Base-by-base conservation (phyloP, 1,140 invertebrate species). In the Drosophila azteca region DNA sequence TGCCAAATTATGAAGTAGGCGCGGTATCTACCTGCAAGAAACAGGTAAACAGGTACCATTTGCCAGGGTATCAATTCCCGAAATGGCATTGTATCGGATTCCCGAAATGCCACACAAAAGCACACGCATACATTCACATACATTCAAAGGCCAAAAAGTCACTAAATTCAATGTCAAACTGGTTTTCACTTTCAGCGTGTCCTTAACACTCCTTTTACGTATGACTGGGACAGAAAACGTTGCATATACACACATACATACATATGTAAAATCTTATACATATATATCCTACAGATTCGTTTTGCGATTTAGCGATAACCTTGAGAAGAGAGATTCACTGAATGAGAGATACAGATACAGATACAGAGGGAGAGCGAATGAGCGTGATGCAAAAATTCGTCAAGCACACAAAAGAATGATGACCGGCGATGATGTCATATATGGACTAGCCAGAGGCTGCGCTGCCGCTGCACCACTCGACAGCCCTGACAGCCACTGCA, bases 131-230 rank as follows among this genome's bases (percentile, higher is more conserved):
- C 29, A 59, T 17, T 20, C 31, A 68, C 41, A 24, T 35, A n/a
- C n/a, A 66, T 39, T 31, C 17, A 67, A 31, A 52, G 29, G 43
- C 22, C 53, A 68, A 55, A 66, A 83, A 63, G 50, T 77, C 74
- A 59, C 31, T 59, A 64, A 78, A 54, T 77, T 83, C 79, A 83
- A 82, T 83, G 79, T 75, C 80, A 84, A 84, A 83, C 79, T 44
- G 79, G 79, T 84, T 83, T 82, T 83, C 79, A 83, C 80, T 83
- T 83, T 83, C 53, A 61, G 41, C 61, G 75, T 79, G 81, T 84
- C 81, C 81, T 84, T 84, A 70, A 67, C 31, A 62, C 66, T 69
- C 81, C 72, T 85, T 85, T 84, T 84, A 72, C 57, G 79, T 63
- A 60, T 59, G 59, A 20, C 5, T 43, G 29, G 52, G 44, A 60